Percentiles rank a stretch among this genome's conserved stretches.
Conservation (phyloP, 2,888 invertebrate species). For the Drosophila anomalipes region DNA sequence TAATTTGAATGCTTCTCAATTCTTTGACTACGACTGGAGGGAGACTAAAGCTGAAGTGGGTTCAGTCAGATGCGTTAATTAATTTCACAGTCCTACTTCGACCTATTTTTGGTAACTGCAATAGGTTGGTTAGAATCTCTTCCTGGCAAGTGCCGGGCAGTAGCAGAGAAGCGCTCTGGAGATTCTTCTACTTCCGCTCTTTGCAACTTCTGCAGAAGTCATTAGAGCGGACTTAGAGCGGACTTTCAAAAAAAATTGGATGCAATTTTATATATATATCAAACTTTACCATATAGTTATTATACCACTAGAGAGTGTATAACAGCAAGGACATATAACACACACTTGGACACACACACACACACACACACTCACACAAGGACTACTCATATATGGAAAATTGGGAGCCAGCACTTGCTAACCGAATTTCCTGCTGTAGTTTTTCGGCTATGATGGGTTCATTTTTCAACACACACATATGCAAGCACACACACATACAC, state of each 20-base stretch:
- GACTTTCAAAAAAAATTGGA: background rate
- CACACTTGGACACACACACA: conserved; percentile 30
- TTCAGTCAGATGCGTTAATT: background rate
- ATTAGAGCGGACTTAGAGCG: background rate
- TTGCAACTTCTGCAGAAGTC: background rate
- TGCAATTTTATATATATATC: background rate
- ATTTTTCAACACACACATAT: conserved; percentile 71
- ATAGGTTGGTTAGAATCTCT: background rate
- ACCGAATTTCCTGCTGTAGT: conserved; percentile 81
- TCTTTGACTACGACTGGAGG: too few relatives aligned
- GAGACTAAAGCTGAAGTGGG: background rate
- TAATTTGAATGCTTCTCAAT: background rate
- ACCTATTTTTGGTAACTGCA: background rate
- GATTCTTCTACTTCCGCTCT: background rate
- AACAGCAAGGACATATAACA: conserved; percentile 64
- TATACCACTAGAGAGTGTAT: conserved; percentile 30
- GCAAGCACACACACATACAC: conserved; percentile 41
- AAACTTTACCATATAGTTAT: background rate
- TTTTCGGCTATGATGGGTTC: conserved; percentile 81
- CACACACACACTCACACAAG: conserved; percentile 10
- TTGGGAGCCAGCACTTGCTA: conserved; percentile 80
- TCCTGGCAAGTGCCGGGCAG: background rate
- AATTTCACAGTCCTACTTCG: background rate
- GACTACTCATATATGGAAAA: conserved; percentile 33
- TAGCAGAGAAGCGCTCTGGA: background rate